phyloP scores from a whole-genome alignment of 2,113 vertebrate genomes.

The Protobothrops flavoviridis region DNA sequence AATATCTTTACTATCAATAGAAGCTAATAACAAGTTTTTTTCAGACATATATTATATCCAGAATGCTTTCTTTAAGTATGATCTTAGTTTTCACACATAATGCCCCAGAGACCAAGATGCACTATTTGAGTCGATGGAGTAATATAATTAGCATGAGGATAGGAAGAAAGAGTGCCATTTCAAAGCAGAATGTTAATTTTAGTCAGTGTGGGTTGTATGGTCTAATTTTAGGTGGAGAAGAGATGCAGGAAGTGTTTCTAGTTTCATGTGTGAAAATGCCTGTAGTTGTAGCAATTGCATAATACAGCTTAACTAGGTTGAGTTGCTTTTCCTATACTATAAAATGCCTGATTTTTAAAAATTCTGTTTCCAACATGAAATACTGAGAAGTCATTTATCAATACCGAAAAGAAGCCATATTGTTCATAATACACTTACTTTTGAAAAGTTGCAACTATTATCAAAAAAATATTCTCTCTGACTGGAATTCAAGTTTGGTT shows the following conservation, averaged over 20 bases:
- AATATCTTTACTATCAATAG: not conserved
- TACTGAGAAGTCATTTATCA: constrained; percentile 60
- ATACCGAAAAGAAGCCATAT: constrained; percentile 62
- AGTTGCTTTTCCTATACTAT: constrained; percentile 43
- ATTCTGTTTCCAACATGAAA: constrained; percentile 48
- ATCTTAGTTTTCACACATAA: not conserved
- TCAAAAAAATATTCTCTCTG: constrained; percentile 41
- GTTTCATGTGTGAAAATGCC: constrained; percentile 16
- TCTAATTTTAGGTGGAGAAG: not conserved
- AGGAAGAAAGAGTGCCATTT: not conserved
- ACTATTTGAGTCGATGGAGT: not conserved
- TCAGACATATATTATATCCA: not conserved
- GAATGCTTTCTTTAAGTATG: not conserved
- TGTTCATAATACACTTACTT: constrained; percentile 57
- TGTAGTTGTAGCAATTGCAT: constrained; percentile 13
- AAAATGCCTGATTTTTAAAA: constrained; percentile 40
- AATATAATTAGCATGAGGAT: not conserved
- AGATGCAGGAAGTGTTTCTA: not conserved
- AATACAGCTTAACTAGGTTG: constrained; percentile 36
- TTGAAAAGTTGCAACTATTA: constrained; percentile 41
- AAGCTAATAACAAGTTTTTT: not conserved
- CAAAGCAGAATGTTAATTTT: constrained; percentile 1
- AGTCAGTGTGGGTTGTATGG: not conserved
- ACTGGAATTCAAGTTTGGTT: constrained; percentile 43
- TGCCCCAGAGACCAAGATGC: not conserved